A percentile compares a stretch with the other conserved stretches of the same genome.
These are phyloP conservation scores for Stenodera caucasica DNA, from an alignment of 2,888 invertebrate genomes.

Conservation along the genomic window DNA sequence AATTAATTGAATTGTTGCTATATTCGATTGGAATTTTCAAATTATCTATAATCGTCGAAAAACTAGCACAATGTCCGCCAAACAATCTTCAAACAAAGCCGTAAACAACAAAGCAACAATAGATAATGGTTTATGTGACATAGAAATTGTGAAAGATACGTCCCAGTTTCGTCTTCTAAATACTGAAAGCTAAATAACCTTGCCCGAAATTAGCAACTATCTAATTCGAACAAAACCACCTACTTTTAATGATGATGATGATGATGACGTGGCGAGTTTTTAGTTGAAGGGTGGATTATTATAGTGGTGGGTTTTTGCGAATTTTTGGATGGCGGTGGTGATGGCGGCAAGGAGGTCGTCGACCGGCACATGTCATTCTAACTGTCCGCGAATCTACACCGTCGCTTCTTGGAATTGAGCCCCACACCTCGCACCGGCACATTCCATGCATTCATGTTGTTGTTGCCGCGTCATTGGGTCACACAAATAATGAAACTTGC, in stretches of 20 bases:
- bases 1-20: neutral
- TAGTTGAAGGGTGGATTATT: neutral
- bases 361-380: slow-evolving; percentile 57
- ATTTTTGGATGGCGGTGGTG: neutral
- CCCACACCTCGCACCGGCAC: slow-evolving; percentile 51
- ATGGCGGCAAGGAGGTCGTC: slow-evolving; percentile 53
- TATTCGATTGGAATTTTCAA: neutral
- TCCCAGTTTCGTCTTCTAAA: slow-evolving; percentile 4
- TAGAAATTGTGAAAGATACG: slow-evolving; percentile 4
- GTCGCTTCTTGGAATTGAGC: slow-evolving; percentile 57
- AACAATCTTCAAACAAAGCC: neutral
- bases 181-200: slow-evolving; percentile 1
- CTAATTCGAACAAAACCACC: neutral
- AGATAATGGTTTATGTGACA: slow-evolving; percentile 7
- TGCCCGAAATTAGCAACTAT: neutral
- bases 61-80: slow-evolving; percentile 6
- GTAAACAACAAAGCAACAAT: slow-evolving; percentile 7
- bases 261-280: too few species aligned
- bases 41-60: neutral
- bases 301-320: neutral
- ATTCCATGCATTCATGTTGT: slow-evolving; percentile 48
- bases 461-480: slow-evolving; percentile 33
- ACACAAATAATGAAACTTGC: slow-evolving; percentile 27
- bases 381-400: slow-evolving; percentile 57
- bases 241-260: too few species aligned